Evolutionary conservation across 2,797 vertebrate genomes (phyloP), one percentile per base, ranked within the genome.

Genomic region (Poecilia wingei): DNA sequence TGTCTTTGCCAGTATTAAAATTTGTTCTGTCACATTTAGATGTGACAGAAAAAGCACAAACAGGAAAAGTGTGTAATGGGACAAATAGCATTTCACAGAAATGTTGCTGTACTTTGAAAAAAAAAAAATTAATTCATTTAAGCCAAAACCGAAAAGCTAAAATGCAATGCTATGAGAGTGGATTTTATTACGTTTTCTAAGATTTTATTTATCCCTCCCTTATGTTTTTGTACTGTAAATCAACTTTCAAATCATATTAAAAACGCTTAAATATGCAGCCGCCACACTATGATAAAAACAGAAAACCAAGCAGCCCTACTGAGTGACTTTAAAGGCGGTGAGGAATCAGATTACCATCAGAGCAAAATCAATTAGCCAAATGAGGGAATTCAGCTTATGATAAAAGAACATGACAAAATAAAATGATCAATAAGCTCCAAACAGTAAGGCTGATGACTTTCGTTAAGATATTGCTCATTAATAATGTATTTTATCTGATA

Each of bases 401-500:
- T 90, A 79, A 83, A 85, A 72, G 79, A 86, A 89, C 80, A 79
- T 82, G 70, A 90, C 77, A 90, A 89, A 78, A 88, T 92, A 87
- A 88, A 80, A 84, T 81, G 75, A 84, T 89, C 84, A 87, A 87
- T 86, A 90, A 89, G 76, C 83, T 85, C 61, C 90, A 91, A 82
- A 89, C 79, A 75, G 69, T 49, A 61, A 61, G 59, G 72, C 79
- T 86, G 85, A 80, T 89, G 91, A 88, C 83, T 89, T 84, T 76
- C 76, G 82, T 91, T 93, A 93, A 92, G 84, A 86, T 82, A 88
- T 84, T 86, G 84, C 88, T 77, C 82, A 84, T 93, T 92, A 95
- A 94, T 94, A 93, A 94, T 93, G 86, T 83, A 94, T 95, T 89
- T 57, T 74, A 88, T 90, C 85, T 91, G 87, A 95, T 92, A 93